Percentiles rank a stretch among this genome's conserved stretches.
These are phyloP conservation scores for Acleris laterana DNA, from an alignment of 2,888 invertebrate species.

Conservation along the genomic window DNA sequence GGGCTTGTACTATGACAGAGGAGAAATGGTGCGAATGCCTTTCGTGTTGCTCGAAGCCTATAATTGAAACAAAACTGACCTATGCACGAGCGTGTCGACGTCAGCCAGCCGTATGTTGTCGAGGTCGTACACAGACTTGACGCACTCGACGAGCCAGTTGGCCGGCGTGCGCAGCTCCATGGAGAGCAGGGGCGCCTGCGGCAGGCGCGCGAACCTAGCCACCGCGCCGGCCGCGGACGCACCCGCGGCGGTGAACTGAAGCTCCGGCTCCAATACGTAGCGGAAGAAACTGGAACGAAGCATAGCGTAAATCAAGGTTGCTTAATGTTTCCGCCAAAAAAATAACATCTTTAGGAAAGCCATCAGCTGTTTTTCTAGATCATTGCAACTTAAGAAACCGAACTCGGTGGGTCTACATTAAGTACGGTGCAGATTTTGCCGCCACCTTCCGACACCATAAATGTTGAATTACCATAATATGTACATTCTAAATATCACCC, in stretches of 20 bases:
- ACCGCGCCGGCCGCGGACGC: conserved; percentile 88
- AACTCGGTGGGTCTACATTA: too few relatives aligned
- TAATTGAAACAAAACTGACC: conserved; percentile 67
- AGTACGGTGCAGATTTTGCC: too few relatives aligned
- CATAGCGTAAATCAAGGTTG: background rate
- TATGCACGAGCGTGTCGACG: conserved; percentile 94
- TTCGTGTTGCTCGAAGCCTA: too few relatives aligned
- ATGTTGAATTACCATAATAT: too few relatives aligned
- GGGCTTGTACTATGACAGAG: too few relatives aligned
- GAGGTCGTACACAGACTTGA: conserved; percentile 96
- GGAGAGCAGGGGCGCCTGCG: conserved; percentile 95
- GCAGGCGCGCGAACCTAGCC: conserved; percentile 95
- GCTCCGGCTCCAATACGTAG: conserved; percentile 95
- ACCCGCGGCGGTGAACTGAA: conserved; percentile 91
- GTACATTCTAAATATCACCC: too few relatives aligned
- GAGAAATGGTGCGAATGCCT: too few relatives aligned
- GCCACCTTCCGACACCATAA: too few relatives aligned
- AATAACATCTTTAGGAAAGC: background rate
- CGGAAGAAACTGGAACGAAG: conserved; percentile 94
- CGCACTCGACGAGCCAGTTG: conserved; percentile 98
- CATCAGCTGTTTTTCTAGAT: too few relatives aligned
- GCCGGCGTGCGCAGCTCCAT: conserved; percentile 91
- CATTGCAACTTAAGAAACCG: too few relatives aligned
- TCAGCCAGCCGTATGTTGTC: conserved; percentile 98
- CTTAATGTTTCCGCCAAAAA: background rate